Evolutionary conservation across 2,797 vertebrate genomes (phyloP).

Genomic region (Aulostomus chinensis): DNA sequence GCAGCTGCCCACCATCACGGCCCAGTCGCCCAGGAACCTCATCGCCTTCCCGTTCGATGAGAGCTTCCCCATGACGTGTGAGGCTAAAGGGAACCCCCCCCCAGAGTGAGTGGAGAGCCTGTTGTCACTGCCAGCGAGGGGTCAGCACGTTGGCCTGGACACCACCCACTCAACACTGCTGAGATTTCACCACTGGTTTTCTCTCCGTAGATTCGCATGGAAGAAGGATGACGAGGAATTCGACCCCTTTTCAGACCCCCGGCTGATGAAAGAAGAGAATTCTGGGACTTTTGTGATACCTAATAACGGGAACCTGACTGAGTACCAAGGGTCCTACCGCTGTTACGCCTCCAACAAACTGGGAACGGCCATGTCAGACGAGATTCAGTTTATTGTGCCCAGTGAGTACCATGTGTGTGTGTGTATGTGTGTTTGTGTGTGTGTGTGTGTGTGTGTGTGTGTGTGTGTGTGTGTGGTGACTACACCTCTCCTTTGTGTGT

Average conservation of each 20-base stretch:
- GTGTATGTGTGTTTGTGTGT: conserved; percentile 10
- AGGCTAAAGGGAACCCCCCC: conserved; percentile 92
- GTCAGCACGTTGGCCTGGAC: background rate
- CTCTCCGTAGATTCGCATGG: conserved; percentile 88
- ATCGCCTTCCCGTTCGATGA: conserved; percentile 95
- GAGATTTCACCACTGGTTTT: conserved; percentile 45
- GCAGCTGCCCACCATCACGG: conserved; percentile 92
- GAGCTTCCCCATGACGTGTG: conserved; percentile 89
- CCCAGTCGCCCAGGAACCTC: conserved; percentile 82
- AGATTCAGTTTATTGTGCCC: conserved; percentile 93
- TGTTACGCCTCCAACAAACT: conserved; percentile 90
- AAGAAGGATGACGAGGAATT: conserved; percentile 90
- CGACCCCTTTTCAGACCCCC: conserved; percentile 84
- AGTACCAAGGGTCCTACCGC: conserved; percentile 92
- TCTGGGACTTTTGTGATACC: conserved; percentile 93
- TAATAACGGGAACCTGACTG: conserved; percentile 89
- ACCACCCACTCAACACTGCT: conserved; percentile 8
- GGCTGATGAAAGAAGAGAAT: conserved; percentile 80
- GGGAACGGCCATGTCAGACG: conserved; percentile 91
- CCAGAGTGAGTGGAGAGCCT: conserved; percentile 84
- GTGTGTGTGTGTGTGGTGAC: conserved; percentile 46
- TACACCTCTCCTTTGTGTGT: conserved; percentile 45
- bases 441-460: conserved; percentile 15
- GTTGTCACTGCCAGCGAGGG: conserved; percentile 6
- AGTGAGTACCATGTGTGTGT: conserved; percentile 79